Base-by-base conservation (phyloP, 2,113 vertebrate species). In the Thunnus maccoyii region DNA sequence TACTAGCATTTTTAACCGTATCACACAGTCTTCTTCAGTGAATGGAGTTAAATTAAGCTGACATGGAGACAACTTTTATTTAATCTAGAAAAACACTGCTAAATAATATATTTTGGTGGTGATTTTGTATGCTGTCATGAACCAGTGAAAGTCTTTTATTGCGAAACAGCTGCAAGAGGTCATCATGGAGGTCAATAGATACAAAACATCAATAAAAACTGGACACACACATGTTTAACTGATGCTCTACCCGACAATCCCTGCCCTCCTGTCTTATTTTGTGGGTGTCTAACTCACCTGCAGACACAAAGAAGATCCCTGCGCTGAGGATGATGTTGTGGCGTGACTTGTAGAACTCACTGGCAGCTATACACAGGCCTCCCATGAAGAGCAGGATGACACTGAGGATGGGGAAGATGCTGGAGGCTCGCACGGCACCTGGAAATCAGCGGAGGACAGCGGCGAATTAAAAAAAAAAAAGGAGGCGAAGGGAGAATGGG, bases 261-360 rank as follows among this genome's bases (percentile, higher is more conserved):
- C 32, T 0, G 0, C 3, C 52, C 1, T 14, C 13, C 1, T 18
- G 52, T 52, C 5, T 61, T 3, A 4, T 25, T 61, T 27, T 10
- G 27, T 2, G 4, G 8, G 20, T 2, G 14, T 54, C 63, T 18
- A 52, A 82, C 96, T 95, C 90, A 99, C 98, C 98, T 96, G 98
- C 97, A 6, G 98, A 98, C 89, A 99, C 98, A 5, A 99, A 99
- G 91, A 99, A 97, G 95, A 99, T 99, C 66, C 98, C 98, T 0
- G 98, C 96, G 0, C 98, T 99, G 94, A 99, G 97, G 95, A 99
- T 99, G 96, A 99, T 98, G 97, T 99, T 99, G 96, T 99, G 98
- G 90, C 97, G 97, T 60, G 98, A 97, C 96, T 99, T 99, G 96
- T 99, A 99, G 96, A 99, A 99, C 96, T 99, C 98, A 65, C 98